Evolutionary conservation across 2,888 invertebrate species (phyloP).

Genomic region (Cynaeus angustus): DNA sequence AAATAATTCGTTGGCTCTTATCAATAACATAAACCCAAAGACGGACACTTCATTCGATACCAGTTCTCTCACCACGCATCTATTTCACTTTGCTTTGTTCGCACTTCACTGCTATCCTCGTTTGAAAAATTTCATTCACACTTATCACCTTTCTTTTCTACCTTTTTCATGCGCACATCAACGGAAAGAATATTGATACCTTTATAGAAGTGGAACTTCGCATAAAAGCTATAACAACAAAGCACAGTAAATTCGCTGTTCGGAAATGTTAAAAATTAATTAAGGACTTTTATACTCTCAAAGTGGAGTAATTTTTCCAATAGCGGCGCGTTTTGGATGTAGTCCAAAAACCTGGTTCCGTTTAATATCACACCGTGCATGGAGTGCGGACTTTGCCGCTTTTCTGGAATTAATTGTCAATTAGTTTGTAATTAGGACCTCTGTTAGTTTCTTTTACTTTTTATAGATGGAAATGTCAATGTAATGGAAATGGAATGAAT

Average conservation of each 20-base stretch:
- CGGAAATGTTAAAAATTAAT: background rate
- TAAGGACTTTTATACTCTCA: background rate
- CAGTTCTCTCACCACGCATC: background rate
- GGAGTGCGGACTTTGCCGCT: background rate
- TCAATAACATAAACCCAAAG: slow-evolving; percentile 33
- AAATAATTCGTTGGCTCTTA: slow-evolving; percentile 34
- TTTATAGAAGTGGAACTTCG: too few species aligned
- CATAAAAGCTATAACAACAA: too few species aligned
- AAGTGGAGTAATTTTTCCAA: too few species aligned
- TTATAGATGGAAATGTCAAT: too few species aligned
- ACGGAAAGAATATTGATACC: background rate
- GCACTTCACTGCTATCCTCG: background rate
- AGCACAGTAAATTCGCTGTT: background rate
- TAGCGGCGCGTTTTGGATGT: slow-evolving; percentile 3
- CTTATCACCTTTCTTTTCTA: slow-evolving; percentile 5
- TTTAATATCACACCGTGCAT: background rate
- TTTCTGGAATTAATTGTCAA: slow-evolving; percentile 3
- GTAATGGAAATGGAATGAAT: too few species aligned
- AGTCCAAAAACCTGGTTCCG: slow-evolving; percentile 1
- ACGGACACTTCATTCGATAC: slow-evolving; percentile 20
- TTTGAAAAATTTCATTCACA: slow-evolving; percentile 20
- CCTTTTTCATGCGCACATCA: background rate
- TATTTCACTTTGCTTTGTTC: slow-evolving; percentile 27
- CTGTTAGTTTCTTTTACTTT: too few species aligned
- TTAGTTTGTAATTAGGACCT: background rate